Evolutionary conservation across 2,888 invertebrate species (phyloP).

Genomic region (Andrena praecox): DNA sequence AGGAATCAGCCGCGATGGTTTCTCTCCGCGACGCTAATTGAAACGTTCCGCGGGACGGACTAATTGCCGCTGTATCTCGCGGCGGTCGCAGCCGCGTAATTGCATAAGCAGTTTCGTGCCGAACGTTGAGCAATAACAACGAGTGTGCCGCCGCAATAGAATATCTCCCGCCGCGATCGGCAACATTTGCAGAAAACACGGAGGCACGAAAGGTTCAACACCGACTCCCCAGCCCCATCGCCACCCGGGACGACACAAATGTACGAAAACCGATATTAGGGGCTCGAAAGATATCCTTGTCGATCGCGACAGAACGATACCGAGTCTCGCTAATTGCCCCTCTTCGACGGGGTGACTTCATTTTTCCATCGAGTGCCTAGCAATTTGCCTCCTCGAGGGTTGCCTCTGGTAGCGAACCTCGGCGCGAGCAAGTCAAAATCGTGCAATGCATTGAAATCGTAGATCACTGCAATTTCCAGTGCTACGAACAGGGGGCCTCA

Average conservation of each 20-base stretch:
- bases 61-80: slow-evolving; percentile 50
- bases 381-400: slow-evolving; percentile 9
- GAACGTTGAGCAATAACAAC: slow-evolving; percentile 40
- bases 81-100: slow-evolving; percentile 34
- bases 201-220: slow-evolving; percentile 17
- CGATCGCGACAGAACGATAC: slow-evolving; percentile 24
- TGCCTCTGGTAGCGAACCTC: neutral
- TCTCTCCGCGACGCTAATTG: slow-evolving; percentile 37
- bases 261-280: slow-evolving; percentile 43
- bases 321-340: slow-evolving; percentile 50
- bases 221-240: neutral
- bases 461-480: neutral
- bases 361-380: slow-evolving; percentile 30
- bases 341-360: slow-evolving; percentile 20
- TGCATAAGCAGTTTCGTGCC: slow-evolving; percentile 47
- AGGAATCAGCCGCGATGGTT: slow-evolving; percentile 6
- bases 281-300: slow-evolving; percentile 28
- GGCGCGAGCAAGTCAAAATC: too few relatives aligned
- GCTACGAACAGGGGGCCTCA: neutral
- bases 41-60: slow-evolving; percentile 45
- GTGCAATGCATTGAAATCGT: neutral
- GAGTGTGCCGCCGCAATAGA: slow-evolving; percentile 12
- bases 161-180: slow-evolving; percentile 40
- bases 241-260: slow-evolving; percentile 1
- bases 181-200: slow-evolving; percentile 29